Evolutionary conservation across 2,797 vertebrate species (phyloP).

Genomic region (Fratercula arctica): DNA sequence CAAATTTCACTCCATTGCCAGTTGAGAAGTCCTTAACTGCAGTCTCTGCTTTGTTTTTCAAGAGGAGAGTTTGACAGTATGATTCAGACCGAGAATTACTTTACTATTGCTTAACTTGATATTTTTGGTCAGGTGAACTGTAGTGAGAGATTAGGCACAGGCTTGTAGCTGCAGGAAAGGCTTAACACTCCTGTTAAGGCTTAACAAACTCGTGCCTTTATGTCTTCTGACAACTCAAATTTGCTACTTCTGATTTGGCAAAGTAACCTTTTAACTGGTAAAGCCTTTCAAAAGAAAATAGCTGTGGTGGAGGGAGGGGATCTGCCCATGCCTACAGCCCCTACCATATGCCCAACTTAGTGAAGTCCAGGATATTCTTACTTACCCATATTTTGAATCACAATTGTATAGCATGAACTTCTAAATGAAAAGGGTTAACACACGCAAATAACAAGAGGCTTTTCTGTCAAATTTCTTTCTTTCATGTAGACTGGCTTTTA

Average conservation of each 20-base stretch:
- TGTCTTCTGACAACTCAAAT: not conserved
- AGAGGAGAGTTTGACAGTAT: not conserved
- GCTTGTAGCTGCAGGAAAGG: not conserved
- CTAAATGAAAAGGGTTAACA: not conserved
- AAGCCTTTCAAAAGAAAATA: not conserved
- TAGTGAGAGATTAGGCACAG: not conserved
- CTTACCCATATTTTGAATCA: not conserved
- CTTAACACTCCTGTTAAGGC: not conserved
- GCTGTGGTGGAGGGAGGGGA: not conserved
- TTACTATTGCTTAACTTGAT: not conserved
- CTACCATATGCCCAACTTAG: not conserved
- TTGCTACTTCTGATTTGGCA: not conserved
- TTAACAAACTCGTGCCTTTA: not conserved
- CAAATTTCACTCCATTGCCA: too few relatives aligned
- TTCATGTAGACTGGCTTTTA: not conserved
- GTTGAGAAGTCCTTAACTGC: not conserved
- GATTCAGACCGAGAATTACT: not conserved
- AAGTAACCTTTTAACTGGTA: not conserved
- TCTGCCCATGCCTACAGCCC: not conserved
- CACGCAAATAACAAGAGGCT: not conserved
- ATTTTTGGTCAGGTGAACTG: not conserved
- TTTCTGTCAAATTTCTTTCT: not conserved
- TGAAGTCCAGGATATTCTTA: not conserved
- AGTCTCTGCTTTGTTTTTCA: not conserved
- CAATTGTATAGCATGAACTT: not conserved